Percentiles rank a stretch among this genome's conserved stretches.
phyloP scores from a whole-genome alignment of 2,113 vertebrate genomes.

The Patagioenas fasciata region DNA sequence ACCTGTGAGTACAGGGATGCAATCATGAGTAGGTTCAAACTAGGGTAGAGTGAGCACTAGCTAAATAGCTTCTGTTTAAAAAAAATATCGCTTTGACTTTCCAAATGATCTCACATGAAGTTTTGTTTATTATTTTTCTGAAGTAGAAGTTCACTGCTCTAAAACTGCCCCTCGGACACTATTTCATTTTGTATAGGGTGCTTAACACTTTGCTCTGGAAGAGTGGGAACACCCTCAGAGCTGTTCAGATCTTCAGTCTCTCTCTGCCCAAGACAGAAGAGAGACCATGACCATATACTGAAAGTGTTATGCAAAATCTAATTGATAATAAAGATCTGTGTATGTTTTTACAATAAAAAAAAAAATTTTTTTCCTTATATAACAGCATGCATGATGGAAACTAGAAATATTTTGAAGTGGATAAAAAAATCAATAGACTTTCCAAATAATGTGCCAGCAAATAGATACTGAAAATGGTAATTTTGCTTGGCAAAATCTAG shows the following conservation, averaged over 20 bases:
- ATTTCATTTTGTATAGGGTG: not conserved
- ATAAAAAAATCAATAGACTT: not conserved
- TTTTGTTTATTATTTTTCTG: not conserved
- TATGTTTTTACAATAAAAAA: not conserved
- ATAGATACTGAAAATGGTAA: not conserved
- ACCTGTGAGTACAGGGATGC: not conserved
- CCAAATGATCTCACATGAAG: not conserved
- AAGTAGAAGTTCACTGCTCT: not conserved
- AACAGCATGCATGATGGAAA: not conserved
- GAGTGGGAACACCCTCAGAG: not conserved
- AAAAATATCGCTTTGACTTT: not conserved
- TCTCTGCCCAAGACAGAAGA: not conserved
- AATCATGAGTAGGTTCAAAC: not conserved
- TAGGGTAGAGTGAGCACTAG: not conserved
- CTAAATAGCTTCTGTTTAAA: not conserved
- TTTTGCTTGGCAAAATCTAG: not conserved
- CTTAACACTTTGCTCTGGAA: not conserved
- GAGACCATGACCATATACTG: not conserved
- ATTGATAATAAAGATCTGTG: not conserved
- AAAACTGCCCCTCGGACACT: not conserved
- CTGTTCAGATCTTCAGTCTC: not conserved
- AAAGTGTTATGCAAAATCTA: not conserved
- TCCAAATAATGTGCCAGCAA: not conserved
- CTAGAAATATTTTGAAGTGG: not conserved
- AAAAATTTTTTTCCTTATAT: not conserved